phyloP scores from a whole-genome alignment of 2,113 vertebrate species.

The Oplegnathus fasciatus region DNA sequence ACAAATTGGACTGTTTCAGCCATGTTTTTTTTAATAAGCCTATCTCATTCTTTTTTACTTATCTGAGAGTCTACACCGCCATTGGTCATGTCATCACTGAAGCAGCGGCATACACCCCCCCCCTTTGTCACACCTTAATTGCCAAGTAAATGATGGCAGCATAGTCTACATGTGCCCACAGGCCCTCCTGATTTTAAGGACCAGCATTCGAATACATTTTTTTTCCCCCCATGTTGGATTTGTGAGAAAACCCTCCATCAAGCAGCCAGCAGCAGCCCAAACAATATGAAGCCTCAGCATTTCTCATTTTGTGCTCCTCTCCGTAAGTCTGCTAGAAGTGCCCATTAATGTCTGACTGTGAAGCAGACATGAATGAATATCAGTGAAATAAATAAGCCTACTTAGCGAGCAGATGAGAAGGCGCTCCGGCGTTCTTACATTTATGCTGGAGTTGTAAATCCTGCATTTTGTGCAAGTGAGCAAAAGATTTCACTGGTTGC shows the following conservation, averaged over 20 bases:
- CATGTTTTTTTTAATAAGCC: background rate
- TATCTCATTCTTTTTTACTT: background rate
- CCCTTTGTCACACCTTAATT: conserved; percentile 60
- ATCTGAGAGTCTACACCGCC: background rate
- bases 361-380: conserved; percentile 45
- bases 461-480: conserved; percentile 39
- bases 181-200: conserved; percentile 39
- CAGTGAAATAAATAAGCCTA: conserved; percentile 24
- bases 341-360: conserved; percentile 28
- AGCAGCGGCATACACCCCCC: background rate
- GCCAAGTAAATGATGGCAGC: conserved; percentile 57
- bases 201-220: conserved; percentile 9
- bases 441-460: conserved; percentile 54
- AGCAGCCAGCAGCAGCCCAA: conserved; percentile 5
- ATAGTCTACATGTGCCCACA: conserved; percentile 44
- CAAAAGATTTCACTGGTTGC: conserved; percentile 36
- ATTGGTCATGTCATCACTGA: conserved; percentile 20
- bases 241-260: background rate
- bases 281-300: conserved; percentile 14
- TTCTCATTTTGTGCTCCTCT: conserved; percentile 6
- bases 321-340: conserved; percentile 12
- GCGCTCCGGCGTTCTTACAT: conserved; percentile 28
- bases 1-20: conserved; percentile 9
- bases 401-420: background rate
- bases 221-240: conserved; percentile 12